phyloP scores from a whole-genome alignment of 2,888 invertebrate genomes.

The Ceratothoa steindachneri region DNA sequence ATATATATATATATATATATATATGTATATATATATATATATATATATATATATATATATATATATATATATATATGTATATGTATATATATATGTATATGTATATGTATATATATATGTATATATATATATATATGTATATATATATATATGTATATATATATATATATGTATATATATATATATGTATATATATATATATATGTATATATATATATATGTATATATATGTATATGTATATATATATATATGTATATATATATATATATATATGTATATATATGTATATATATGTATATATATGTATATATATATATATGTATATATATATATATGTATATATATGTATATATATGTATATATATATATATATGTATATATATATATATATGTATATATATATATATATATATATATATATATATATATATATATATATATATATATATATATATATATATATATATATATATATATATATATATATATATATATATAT shows the following conservation, averaged over 20 bases:
- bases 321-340: conserved; percentile 13
- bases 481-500: conserved; percentile 4
- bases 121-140: conserved; percentile 1
- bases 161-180: conserved; percentile 17
- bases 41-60: conserved; percentile 16
- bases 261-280: conserved; percentile 15
- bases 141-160: conserved; percentile 16
- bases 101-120: conserved; percentile 15
- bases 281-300: conserved; percentile 18
- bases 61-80: not conserved
- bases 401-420: conserved; percentile 19
- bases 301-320: conserved; percentile 3
- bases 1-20: not conserved
- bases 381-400: conserved; percentile 15
- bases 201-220: conserved; percentile 17
- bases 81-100: conserved; percentile 19
- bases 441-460: conserved; percentile 16
- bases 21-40: conserved; percentile 20
- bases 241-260: conserved; percentile 1
- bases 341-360: conserved; percentile 17
- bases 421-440: conserved; percentile 4
- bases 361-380: conserved; percentile 1
- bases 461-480: conserved; percentile 19
- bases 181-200: conserved; percentile 1
- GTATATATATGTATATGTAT: conserved; percentile 17